Evolutionary conservation across 2,113 vertebrate species (phyloP), one percentile per base, ranked within the genome.

Genomic region (Dipodomys spectabilis): DNA sequence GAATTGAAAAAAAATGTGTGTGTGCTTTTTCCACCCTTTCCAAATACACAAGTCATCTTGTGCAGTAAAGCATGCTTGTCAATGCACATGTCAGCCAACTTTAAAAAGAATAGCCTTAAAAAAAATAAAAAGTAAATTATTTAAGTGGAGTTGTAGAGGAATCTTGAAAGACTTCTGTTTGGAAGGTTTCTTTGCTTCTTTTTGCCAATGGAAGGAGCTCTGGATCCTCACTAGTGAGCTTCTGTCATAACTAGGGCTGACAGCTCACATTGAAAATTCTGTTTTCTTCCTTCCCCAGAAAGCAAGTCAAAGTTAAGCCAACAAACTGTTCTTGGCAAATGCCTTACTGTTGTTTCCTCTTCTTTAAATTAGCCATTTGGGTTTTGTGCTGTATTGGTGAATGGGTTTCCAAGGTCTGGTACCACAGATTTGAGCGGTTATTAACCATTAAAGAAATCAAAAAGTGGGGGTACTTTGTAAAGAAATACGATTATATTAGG

Each of bases 181-280:
- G 98, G 97, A 98, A 96, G 97, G 96, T 97, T 98, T 98, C 97
- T 98, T 98, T 98, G 98, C 98, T 98, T 97, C 98, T 97, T 91
- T 97, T 97, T 98, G 98, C 97, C 98, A 98, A 96, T 97, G 96
- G 97, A 98, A 94, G 93, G 95, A 93, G 97, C 96, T 98, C 97
- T 92, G 97, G 95, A 97, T 98, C 97, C 97, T 98, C 98, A 97
- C 98, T 97, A 98, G 98, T 96, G 96, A 97, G 97, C 89, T 92
- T 97, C 98, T 98, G 98, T 98, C 98, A 98, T 98, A 98, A 98
- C 97, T 89, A 96, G 93, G 97, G 96, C 96, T 98, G 98, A 98
- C 98, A 98, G 98, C 97, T 98, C 98, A 98, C 98, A 98, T 98
- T 97, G 98, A 98, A 98, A 98, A 98, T 98, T 98, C 98, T 98